Evolutionary conservation across 2,113 vertebrate species (phyloP).

Genomic region (Hypanus sabinus): DNA sequence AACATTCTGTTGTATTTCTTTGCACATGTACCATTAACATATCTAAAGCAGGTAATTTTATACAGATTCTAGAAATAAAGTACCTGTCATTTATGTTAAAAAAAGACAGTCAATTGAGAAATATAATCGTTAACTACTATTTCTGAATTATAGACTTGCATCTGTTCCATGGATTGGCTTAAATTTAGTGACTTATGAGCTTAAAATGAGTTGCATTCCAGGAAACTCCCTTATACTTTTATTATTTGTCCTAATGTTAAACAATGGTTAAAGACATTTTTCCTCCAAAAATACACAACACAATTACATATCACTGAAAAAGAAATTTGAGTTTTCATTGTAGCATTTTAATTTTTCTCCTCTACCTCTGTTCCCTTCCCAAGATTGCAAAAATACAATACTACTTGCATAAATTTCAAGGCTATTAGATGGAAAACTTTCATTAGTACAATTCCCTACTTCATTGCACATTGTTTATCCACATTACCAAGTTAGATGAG

Average conservation of each 20-base stretch:
- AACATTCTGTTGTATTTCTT: constrained; percentile 59
- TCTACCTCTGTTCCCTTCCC: too few relatives aligned
- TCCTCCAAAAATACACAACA: background rate
- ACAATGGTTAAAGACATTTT: background rate
- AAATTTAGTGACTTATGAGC: background rate
- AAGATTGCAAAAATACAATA: background rate
- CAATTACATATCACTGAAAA: background rate
- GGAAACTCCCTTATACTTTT: background rate
- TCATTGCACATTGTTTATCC: background rate
- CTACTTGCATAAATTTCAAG: background rate
- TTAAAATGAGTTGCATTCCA: background rate
- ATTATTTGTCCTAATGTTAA: background rate
- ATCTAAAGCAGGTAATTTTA: background rate
- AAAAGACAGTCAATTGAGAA: background rate
- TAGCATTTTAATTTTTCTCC: background rate
- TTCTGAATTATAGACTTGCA: background rate
- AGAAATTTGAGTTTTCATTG: background rate
- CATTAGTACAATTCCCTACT: background rate
- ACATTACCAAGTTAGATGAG: background rate
- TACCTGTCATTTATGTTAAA: background rate
- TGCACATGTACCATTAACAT: background rate
- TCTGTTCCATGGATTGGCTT: background rate
- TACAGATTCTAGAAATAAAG: background rate
- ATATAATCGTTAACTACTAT: background rate
- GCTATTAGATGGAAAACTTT: background rate